phyloP scores from a whole-genome alignment of 2,113 vertebrate genomes.

The Phaetusa simplex region DNA sequence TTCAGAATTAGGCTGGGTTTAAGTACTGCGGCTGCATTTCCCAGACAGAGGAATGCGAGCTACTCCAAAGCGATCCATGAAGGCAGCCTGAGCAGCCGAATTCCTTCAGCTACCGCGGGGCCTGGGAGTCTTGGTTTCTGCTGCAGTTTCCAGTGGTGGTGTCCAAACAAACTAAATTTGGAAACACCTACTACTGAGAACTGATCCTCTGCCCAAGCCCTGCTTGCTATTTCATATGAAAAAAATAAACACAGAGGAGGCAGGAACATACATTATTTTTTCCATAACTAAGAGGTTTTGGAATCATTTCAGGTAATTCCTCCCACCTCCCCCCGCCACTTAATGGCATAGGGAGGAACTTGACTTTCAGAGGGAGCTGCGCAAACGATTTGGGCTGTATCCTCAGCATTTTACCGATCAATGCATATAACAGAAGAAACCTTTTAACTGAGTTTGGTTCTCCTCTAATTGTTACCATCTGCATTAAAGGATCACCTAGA shows the following conservation, averaged over 20 bases:
- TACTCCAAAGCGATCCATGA: neutral
- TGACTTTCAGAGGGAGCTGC: neutral
- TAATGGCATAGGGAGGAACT: neutral
- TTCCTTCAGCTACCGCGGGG: neutral
- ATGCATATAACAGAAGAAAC: neutral
- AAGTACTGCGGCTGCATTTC: neutral
- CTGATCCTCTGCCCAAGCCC: neutral
- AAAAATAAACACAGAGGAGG: neutral
- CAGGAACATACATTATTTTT: neutral
- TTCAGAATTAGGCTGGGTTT: neutral
- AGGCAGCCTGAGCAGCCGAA: neutral
- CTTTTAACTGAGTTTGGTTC: neutral
- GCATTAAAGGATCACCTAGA: slow-evolving; percentile 78
- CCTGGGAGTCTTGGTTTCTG: neutral
- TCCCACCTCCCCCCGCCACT: neutral
- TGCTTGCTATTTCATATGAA: neutral
- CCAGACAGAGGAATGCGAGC: neutral
- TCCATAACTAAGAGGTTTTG: neutral
- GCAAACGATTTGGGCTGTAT: neutral
- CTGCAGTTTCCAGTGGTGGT: neutral
- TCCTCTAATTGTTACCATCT: slow-evolving; percentile 12
- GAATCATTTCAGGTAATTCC: neutral
- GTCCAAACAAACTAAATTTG: neutral
- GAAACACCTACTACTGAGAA: neutral
- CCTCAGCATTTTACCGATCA: neutral